Evolutionary conservation across 35 echinoderm and acorn worm species (phyloP).

Genomic region (Holothuria glaberrima): DNA sequence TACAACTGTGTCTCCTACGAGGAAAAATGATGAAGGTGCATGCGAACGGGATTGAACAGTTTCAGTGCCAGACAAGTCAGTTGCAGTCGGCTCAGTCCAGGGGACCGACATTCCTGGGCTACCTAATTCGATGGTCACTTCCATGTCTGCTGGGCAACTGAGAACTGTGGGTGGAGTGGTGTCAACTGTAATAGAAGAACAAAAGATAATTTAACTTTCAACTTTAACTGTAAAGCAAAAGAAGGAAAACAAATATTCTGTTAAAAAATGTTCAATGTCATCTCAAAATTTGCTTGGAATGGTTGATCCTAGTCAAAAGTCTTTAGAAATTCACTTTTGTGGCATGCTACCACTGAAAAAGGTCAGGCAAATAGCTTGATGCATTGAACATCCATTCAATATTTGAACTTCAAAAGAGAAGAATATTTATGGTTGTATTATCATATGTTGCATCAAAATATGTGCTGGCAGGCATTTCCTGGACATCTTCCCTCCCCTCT

Average conservation of each 20-base stretch:
- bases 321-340: too few species aligned
- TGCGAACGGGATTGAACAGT: neutral
- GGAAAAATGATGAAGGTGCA: neutral
- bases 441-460: too few species aligned
- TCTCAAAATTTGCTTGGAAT: too few species aligned
- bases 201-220: neutral
- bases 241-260: too few species aligned
- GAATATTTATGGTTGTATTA: too few species aligned
- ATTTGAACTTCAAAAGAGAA: too few species aligned
- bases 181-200: neutral
- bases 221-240: neutral
- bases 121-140: neutral
- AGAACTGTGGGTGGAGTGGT: slow-evolving; percentile 6
- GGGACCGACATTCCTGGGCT: neutral
- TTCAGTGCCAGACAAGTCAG: slow-evolving; percentile 29
- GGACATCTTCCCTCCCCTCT: too few species aligned
- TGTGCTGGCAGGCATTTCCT: too few species aligned
- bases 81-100: slow-evolving; percentile 44
- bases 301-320: too few species aligned
- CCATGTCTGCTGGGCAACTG: neutral
- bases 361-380: too few species aligned
- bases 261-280: neutral
- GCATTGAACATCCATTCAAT: too few species aligned
- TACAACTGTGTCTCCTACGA: neutral
- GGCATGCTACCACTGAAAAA: too few species aligned